Conservation (phyloP, 2,797 vertebrate species). For the Hirundo rustica region DNA sequence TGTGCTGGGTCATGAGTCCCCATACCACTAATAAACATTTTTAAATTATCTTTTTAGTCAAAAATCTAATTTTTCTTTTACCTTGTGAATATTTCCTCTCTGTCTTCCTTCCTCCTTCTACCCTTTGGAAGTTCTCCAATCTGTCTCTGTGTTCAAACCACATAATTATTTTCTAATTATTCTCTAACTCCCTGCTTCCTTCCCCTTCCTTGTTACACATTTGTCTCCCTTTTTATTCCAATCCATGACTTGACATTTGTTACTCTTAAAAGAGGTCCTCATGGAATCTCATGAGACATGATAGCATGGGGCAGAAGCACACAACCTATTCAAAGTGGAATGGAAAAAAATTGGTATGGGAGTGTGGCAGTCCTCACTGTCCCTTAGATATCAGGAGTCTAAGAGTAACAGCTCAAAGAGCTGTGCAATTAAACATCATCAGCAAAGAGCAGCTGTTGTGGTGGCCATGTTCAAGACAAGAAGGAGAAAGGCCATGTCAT, state of each 20-base stretch:
- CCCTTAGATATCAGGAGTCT: background rate
- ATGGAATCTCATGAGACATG: background rate
- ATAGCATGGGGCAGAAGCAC: background rate
- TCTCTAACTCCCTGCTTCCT: background rate
- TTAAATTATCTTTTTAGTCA: background rate
- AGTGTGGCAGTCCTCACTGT: background rate
- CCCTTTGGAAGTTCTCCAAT: background rate
- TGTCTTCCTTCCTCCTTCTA: background rate
- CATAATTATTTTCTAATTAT: background rate
- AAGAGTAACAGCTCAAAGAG: background rate
- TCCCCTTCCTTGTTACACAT: background rate
- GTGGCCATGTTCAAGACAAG: background rate
- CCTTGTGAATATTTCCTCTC: background rate
- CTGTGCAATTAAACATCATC: background rate
- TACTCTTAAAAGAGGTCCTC: background rate
- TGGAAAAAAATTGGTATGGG: background rate
- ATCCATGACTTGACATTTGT: background rate
- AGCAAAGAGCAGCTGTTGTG: background rate
- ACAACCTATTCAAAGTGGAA: background rate
- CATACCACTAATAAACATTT: background rate
- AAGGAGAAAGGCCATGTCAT: background rate
- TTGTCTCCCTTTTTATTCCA: background rate
- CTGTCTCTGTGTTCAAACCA: background rate
- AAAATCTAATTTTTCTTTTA: background rate
- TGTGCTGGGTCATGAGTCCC: background rate